Evolutionary conservation across 1,140 invertebrate genomes (phyloP).

Genomic region (Lepidurus packardi): DNA sequence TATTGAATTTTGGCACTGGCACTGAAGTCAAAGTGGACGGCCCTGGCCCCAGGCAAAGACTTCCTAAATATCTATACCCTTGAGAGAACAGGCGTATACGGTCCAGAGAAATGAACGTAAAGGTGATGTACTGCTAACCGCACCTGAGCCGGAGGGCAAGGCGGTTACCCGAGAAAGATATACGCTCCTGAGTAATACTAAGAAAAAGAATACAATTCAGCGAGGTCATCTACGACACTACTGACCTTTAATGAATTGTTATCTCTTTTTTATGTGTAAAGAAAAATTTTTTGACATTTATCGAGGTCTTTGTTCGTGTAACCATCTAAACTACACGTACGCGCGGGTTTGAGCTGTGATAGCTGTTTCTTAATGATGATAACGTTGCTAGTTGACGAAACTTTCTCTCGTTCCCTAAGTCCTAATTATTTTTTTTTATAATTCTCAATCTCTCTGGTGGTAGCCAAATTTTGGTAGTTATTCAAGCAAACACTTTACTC

Average conservation of each 20-base stretch:
- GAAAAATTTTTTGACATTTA: no score
- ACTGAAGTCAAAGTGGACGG: neutral
- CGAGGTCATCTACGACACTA: no score
- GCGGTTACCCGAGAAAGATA: neutral
- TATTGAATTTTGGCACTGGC: neutral
- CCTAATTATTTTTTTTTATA: no score
- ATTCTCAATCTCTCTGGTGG: neutral
- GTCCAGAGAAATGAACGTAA: neutral
- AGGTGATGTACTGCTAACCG: neutral
- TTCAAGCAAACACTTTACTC: neutral
- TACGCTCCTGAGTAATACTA: neutral
- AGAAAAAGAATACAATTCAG: neutral
- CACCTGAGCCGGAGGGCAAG: neutral
- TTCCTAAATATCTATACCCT: neutral
- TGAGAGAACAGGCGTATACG: neutral
- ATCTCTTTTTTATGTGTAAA: no score
- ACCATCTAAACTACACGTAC: no score
- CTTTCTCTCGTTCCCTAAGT: neutral
- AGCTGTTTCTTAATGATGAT: neutral
- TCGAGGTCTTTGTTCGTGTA: no score
- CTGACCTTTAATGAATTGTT: no score
- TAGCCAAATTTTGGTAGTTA: neutral
- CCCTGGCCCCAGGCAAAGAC: constrained; percentile 1
- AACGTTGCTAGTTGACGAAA: neutral
- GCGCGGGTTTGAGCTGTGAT: no score